A percentile compares a stretch with the other conserved stretches of the same genome.
Conservation (phyloP, 2,113 vertebrate species). For the Albula glossodonta region DNA sequence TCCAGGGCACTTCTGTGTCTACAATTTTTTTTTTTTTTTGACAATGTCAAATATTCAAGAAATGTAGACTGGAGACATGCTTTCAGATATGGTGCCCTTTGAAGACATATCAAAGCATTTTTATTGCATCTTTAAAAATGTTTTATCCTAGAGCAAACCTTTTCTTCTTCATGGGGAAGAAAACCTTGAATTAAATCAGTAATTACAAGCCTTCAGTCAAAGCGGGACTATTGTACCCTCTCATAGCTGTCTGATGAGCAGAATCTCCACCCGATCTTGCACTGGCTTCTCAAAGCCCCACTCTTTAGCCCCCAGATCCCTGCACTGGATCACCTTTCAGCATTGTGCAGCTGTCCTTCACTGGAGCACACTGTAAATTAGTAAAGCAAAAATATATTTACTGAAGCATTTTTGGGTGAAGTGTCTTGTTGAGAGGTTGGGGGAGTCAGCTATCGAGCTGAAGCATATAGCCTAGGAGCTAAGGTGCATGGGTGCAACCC, state of each 20-base stretch:
- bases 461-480: no score
- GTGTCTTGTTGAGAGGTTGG: no score
- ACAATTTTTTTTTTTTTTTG: not conserved
- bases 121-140: conserved; percentile 9
- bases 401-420: no score
- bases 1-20: not conserved
- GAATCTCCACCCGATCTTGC: not conserved
- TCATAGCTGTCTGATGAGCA: not conserved
- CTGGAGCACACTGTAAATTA: no score
- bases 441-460: no score
- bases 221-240: not conserved
- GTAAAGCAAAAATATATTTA: no score
- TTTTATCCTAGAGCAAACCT: not conserved
- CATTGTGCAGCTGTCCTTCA: no score
- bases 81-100: conserved; percentile 20
- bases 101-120: conserved; percentile 23
- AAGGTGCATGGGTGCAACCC: no score
- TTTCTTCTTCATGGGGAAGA: not conserved
- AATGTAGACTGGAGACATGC: conserved; percentile 28
- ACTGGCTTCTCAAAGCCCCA: not conserved
- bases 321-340: no score
- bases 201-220: not conserved
- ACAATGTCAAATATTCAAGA: conserved; percentile 24
- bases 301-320: not conserved
- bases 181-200: conserved; percentile 9